Base-by-base conservation (phyloP, 2,797 vertebrate species). In the Australoheros facetus region DNA sequence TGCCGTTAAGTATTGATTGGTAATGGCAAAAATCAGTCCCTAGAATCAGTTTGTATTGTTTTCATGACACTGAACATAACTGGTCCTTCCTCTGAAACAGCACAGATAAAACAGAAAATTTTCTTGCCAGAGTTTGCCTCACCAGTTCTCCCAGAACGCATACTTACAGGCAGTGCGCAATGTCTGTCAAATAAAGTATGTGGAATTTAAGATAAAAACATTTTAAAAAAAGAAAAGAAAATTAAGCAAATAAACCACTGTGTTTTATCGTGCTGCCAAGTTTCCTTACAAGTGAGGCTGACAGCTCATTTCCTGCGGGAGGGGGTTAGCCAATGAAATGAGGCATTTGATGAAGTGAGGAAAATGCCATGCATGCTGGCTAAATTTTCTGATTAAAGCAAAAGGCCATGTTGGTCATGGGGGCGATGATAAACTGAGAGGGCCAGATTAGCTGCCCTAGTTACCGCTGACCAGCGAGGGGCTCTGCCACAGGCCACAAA, bases 141-240 rank as follows among this genome's bases (percentile, higher is more conserved):
- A 91, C 84, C 79, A 75, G 81, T 82, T 91, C 88, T 88, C 84
- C 53, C 76, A 87, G 89, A 86, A 55, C 75, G 78, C 92, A 92
- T 92, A 92, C 83, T 92, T 93, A 84, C 73, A 91, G 91, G 81
- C 81, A 87, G 90, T 92, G 83, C 85, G 92, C 90, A 93, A 94
- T 56, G 92, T 93, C 93, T 95, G 88, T 87, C 79, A 56, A 6
- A 75, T 71, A 82, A 87, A 80, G 80, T 80, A 75, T 78, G 75
- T 73, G 73, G 89, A 80, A 81, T 90, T 80, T 85, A 82, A 84
- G 88, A 93, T 82, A 77, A 77, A 91, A 55, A 71, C 26, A 30
- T 37, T 37, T 10, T 1, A 37, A 11, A 37, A 9, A 28, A 17
- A 66, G 23, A 26, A 70, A 75, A 58, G 62, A 87, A 72, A 60